Evolutionary conservation across 1,140 invertebrate species (phyloP), one percentile per base, ranked within the genome.

Genomic region (Microplitis mediator): DNA sequence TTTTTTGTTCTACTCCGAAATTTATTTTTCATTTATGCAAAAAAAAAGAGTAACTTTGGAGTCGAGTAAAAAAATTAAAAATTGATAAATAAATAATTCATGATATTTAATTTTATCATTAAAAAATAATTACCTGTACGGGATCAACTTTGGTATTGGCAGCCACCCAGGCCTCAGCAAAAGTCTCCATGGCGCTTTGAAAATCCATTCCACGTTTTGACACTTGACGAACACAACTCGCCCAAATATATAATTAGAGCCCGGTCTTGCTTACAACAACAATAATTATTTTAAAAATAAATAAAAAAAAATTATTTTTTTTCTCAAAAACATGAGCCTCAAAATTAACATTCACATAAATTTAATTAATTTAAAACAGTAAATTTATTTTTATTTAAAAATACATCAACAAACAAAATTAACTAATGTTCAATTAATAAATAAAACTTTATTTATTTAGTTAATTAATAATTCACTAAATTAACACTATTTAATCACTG

Each of bases 181-280:
- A 97, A 75, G 95, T 97, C 89, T 98, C 95, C 95, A 97, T 97
- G 76, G 95, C 95, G 90, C 95, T 96, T 89, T 97, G 95, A 91
- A 97, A 96, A 93, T 97, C 95, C 95, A 97, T 97, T 80, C 81
- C 85, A 81, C 84, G 82, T 73, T 72, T 80, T 51, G 36, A 35
- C 52, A 61, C 56, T 67, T 32, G 54, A n/a, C 36, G 45, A 45
- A 45, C 39, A 45, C 39, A 45, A 45, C 39, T 45, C 39, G 39
- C 39, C 39, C 2, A 45, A 45, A 45, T 45, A 45, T 45, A 11
- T 45, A 45, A 45, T 45, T 45, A 45, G 6, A 9, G 39, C 5
- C 23, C 23, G 23, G 23, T 23, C 23, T 52, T 65, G 16, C 51
- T 50, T 61, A 34, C n/a, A 31, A 4, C n/a, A 16, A 69, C 16